Conservation (phyloP, 2,888 invertebrate species). For the Actias luna region DNA sequence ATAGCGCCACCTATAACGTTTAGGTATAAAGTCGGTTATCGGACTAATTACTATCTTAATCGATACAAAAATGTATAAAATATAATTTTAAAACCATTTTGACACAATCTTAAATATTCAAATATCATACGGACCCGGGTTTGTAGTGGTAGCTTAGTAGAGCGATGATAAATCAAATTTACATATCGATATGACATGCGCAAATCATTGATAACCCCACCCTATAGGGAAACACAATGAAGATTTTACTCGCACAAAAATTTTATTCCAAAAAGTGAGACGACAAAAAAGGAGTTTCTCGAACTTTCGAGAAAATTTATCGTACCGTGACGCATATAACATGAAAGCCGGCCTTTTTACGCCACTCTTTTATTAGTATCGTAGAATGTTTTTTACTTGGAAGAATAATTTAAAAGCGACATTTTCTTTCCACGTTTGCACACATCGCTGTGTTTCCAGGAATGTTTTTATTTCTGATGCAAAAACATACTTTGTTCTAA, state of each 20-base stretch:
- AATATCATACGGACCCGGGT: not conserved
- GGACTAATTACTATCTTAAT: too few species aligned
- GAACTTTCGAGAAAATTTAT: conserved; percentile 45
- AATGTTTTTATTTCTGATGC: conserved; percentile 5
- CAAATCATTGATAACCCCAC: not conserved
- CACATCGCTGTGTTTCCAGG: not conserved
- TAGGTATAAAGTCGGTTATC: too few species aligned
- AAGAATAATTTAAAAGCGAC: conserved; percentile 11
- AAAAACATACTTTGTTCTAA: conserved; percentile 7
- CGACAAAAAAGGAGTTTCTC: conserved; percentile 37
- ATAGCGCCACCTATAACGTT: too few species aligned
- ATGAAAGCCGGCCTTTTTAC: conserved; percentile 24
- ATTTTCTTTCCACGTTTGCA: conserved; percentile 3
- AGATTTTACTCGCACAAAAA: conserved; percentile 11
- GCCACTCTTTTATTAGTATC: conserved; percentile 2
- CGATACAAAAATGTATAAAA: too few species aligned
- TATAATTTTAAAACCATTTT: not conserved
- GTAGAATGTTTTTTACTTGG: conserved; percentile 7
- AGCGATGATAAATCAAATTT: not conserved
- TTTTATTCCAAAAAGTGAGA: conserved; percentile 15
- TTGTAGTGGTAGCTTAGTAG: not conserved
- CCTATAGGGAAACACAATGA: conserved; percentile 10
- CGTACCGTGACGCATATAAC: conserved; percentile 41
- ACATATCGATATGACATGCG: conserved; percentile 6
- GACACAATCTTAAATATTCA: not conserved